Evolutionary conservation across 2,797 vertebrate species (phyloP), one percentile per base, ranked within the genome.

Genomic region (Tachyglossus aculeatus): DNA sequence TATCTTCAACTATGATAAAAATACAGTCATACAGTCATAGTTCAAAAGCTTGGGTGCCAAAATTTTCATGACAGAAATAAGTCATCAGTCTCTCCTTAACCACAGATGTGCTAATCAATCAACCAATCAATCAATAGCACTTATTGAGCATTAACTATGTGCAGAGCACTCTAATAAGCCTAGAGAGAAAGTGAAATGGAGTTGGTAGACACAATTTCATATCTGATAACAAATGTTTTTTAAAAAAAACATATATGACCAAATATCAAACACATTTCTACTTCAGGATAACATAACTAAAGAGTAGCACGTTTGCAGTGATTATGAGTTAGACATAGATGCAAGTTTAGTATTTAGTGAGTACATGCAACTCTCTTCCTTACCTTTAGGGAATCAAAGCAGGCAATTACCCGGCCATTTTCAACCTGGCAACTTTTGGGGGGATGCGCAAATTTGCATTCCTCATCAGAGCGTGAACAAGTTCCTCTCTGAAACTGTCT

Each of bases 371-470:
- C 1, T 27, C 19, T 41, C 52, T 36, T 65, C 66, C 95, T 96
- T 97, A 99, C 98, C 98, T 99, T 99, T 66, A 99, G 90, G 54
- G 98, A 99, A 91, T 99, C 97, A 82, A 99, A 99, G 93, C 98
- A 99, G 92, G 98, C 98, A 71, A 99, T 98, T 71, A 99, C 97
- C 92, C 98, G 94, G 82, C 98, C 98, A 55, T 99, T 99, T 91
- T 99, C 98, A 75, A 99, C 96, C 94, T 98, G 98, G 94, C 97
- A 99, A 89, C 98, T 99, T 94, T 99, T 99, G 24, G 98, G 96
- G 54, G 98, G 98, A 87, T 99, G 98, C 89, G 98, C 98, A 88
- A 99, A 99, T 93, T 99, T 99, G 95, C 98, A 99, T 94, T 99
- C 98, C 92, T 99, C 97, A 62, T 99, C 96, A 53, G 96, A 96